Base-by-base conservation (phyloP, 2,797 vertebrate genomes). In the Bucorvus abyssinicus region DNA sequence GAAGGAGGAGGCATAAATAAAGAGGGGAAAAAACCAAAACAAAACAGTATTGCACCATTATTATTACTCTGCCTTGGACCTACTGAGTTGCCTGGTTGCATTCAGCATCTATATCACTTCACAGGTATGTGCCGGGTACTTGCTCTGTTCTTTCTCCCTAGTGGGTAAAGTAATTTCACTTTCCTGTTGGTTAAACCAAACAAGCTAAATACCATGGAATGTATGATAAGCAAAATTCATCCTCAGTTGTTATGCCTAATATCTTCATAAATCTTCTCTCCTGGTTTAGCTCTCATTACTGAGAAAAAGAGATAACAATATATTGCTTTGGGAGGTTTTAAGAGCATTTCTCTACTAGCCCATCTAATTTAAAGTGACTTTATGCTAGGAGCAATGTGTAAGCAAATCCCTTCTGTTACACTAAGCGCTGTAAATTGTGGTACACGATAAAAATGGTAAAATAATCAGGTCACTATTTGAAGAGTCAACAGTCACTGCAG, bases 261-360 rank as follows among this genome's bases (percentile, higher is more conserved):
- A 83, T 87, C 64, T 92, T 94, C 27, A 93, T 94, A 92, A 93
- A 93, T 75, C 60, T 93, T 87, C 24, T 82, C 53, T 87, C 38
- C 34, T 89, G 71, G 50, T 71, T 94, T 85, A 87, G 45, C 26
- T 87, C 30, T 92, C 67, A 64, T 92, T 90, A 93, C 29, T 56
- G 65, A 92, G 60, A 9, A 69, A 87, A 89, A 84, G 22, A 87
- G 45, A 92, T 77, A 80, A 82, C 80, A 91, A 77, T 77, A 64
- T 56, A 59, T 75, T 1, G 29, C 69, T 94, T 47, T 69, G 69
- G 73, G 76, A 94, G 30, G 21, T 80, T 94, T 95, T 71, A 94
- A 85, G 81, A 89, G 32, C 32, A 63, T 85, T 91, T 87, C 30
- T 89, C 27, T 65, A 55, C 60, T 65, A 80, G 40, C 70, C 32